Base-by-base conservation (phyloP, 2,888 invertebrate species). In the Dasypogon diadema region DNA sequence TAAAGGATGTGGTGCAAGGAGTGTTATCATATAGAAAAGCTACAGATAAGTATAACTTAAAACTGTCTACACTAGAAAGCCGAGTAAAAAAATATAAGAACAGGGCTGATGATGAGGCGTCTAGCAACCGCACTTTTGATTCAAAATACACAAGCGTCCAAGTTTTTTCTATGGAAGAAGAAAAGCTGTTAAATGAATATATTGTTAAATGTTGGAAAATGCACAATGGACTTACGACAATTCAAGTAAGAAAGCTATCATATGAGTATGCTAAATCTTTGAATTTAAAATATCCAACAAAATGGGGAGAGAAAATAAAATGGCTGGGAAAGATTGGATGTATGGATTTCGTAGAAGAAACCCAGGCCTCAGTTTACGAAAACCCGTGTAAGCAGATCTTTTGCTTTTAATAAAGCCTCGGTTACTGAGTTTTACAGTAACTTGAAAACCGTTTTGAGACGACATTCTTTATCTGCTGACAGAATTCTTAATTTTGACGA, bases 331-430 rank as follows among this genome's bases (percentile, higher is more conserved):
- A 56, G 72, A 76, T 46, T 76, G 72, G 76, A 56, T 76, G 72
- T 12, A 58, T 56, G 48, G 48, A 54, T 76, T 58, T 46, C 30
- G 70, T 24, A 63, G 8, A 30, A 3, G 30, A 5, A 30, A 30
- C 8, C 30, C 30, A 5, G 8, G 8, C 77, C 21, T 79, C 81
- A 16, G 81, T 81, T 42, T 42, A 79, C 37, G 60, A 34, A 5
- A 78, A 75, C 16, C 74, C 78, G n/a, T 79, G 80, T 55, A 75
- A 81, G 3, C 77, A n/a, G n/a, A n/a, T n/a, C n/a, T n/a, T n/a
- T n/a, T n/a, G n/a, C n/a, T n/a, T n/a, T n/a, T n/a, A n/a, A n/a
- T n/a, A n/a, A n/a, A n/a, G n/a, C n/a, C n/a, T n/a, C n/a, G n/a
- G n/a, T n/a, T n/a, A n/a, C n/a, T n/a, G n/a, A n/a, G n/a, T n/a